phyloP scores from a whole-genome alignment of 2,113 vertebrate species.

The Corythornis vintsioides region DNA sequence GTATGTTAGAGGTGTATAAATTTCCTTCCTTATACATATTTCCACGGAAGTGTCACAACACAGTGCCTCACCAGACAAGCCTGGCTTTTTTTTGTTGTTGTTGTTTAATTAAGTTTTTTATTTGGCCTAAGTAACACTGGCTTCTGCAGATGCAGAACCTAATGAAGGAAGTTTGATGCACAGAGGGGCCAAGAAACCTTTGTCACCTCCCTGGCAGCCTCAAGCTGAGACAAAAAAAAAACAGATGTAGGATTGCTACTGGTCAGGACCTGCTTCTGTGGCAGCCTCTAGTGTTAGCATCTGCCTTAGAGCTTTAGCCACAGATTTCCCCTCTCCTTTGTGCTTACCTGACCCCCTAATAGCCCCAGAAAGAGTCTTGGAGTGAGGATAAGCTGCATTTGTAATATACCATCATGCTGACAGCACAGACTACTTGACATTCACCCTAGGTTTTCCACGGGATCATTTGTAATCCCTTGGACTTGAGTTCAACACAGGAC shows the following conservation, averaged over 20 bases:
- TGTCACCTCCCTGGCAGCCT: accelerated
- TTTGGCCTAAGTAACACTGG: background rate
- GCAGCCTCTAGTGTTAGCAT: background rate
- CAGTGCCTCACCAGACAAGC: background rate
- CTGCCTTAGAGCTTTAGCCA: background rate
- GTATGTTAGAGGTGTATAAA: background rate
- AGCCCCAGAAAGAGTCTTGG: background rate
- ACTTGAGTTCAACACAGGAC: background rate
- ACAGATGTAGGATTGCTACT: background rate
- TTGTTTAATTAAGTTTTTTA: background rate
- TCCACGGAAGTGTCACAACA: background rate
- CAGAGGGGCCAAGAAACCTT: background rate
- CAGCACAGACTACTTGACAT: background rate
- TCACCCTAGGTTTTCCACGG: background rate
- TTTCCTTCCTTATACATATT: background rate
- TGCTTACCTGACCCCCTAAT: background rate
- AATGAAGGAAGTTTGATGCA: background rate
- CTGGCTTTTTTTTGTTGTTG: accelerated
- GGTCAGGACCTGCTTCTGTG: background rate
- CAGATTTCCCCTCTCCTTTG: background rate
- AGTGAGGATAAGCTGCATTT: background rate
- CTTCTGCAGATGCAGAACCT: background rate
- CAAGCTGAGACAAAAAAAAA: background rate
- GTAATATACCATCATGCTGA: background rate
- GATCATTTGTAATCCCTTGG: background rate